phyloP scores from a whole-genome alignment of 2,888 invertebrate genomes.

The Aphodius granarius region DNA sequence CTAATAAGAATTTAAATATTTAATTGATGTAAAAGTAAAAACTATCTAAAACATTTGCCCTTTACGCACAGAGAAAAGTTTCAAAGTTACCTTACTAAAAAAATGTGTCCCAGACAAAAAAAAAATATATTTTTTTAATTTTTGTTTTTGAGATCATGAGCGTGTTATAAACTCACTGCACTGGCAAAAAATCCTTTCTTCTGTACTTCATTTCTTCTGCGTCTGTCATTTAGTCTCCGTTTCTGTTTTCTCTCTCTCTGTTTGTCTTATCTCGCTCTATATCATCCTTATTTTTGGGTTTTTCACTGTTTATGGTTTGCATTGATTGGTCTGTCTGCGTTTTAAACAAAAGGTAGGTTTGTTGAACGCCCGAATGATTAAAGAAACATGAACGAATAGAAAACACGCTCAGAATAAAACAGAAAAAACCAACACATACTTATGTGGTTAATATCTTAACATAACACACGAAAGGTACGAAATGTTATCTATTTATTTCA shows the following conservation, averaged over 20 bases:
- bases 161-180: background rate
- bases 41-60: too few relatives aligned
- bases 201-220: conserved; percentile 7
- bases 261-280: conserved; percentile 29
- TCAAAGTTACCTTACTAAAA: background rate
- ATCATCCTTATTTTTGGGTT: conserved; percentile 22
- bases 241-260: conserved; percentile 29
- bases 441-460: too few relatives aligned
- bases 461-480: conserved; percentile 33
- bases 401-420: background rate
- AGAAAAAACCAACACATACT: too few relatives aligned
- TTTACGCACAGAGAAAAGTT: background rate
- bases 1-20: background rate
- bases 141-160: background rate
- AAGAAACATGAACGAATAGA: background rate
- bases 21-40: too few relatives aligned
- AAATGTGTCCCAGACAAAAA: background rate
- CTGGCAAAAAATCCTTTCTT: background rate
- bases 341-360: conserved; percentile 33
- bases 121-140: background rate
- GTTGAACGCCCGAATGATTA: conserved; percentile 26
- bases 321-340: background rate
- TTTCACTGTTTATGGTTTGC: background rate
- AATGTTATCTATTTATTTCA: conserved; percentile 26
- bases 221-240: conserved; percentile 27